Evolutionary conservation across 2,888 invertebrate genomes (phyloP).

Genomic region (Leucophenga montana): DNA sequence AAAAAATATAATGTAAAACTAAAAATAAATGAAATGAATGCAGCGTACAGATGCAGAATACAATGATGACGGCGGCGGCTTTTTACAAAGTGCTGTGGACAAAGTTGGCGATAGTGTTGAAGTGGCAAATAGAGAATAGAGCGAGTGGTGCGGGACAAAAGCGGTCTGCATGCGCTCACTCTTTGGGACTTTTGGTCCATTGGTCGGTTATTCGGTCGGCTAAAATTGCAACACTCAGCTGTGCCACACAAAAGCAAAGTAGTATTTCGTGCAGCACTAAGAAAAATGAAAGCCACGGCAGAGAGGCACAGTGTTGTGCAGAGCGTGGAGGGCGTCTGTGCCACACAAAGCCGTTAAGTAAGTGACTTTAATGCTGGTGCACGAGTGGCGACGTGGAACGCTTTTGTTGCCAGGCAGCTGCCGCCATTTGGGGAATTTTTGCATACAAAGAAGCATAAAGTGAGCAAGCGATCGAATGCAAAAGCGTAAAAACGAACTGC

Average conservation of each 20-base stretch:
- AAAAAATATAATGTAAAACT: constrained; percentile 35
- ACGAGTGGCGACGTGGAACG: background rate
- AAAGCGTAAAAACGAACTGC: background rate
- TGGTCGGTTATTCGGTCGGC: too few species aligned
- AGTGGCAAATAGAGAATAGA: background rate
- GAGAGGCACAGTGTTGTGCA: background rate
- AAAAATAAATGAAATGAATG: constrained; percentile 33
- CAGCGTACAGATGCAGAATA: constrained; percentile 34
- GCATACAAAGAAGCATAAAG: constrained; percentile 50
- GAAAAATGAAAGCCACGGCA: background rate
- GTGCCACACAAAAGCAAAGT: constrained; percentile 42
- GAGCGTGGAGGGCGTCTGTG: too few species aligned
- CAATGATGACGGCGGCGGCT: constrained; percentile 33
- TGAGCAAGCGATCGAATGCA: background rate
- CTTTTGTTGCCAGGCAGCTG: constrained; percentile 38
- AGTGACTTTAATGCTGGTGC: background rate
- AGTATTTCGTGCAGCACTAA: constrained; percentile 33
- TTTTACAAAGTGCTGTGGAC: constrained; percentile 26
- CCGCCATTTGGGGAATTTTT: constrained; percentile 45
- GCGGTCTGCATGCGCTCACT: too few species aligned
- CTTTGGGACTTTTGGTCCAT: too few species aligned
- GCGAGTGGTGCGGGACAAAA: background rate
- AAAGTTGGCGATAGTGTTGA: constrained; percentile 5
- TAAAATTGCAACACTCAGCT: too few species aligned
- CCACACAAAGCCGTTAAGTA: background rate